These are phyloP conservation scores for Pomatostomus ruficeps DNA, from an alignment of 2,113 vertebrate genomes.

Conservation along the genomic window DNA sequence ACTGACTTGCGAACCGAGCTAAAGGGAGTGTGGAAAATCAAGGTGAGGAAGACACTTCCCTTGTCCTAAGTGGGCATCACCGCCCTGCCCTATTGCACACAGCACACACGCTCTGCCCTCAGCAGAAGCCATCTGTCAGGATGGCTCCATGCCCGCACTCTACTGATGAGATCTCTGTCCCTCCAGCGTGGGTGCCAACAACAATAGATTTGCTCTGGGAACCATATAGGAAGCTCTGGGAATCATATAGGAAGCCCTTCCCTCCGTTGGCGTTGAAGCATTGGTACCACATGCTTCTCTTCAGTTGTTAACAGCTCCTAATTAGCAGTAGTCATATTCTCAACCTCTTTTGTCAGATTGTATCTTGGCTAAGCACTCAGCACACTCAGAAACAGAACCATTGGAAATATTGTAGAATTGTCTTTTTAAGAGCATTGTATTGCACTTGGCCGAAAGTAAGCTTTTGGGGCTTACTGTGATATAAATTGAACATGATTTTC, in stretches of 20 bases:
- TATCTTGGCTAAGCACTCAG: slow-evolving; percentile 14
- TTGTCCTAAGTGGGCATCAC: background rate
- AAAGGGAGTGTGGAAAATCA: background rate
- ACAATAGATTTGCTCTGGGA: slow-evolving; percentile 10
- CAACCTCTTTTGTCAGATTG: slow-evolving; percentile 31
- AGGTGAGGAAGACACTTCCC: background rate
- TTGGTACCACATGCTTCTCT: slow-evolving; percentile 35
- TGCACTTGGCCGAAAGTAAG: background rate
- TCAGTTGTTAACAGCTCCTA: slow-evolving; percentile 63
- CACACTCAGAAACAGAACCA: slow-evolving; percentile 25
- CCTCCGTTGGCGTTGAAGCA: slow-evolving; percentile 24
- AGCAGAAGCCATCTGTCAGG: slow-evolving; percentile 61
- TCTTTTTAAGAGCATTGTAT: background rate
- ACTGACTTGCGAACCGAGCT: background rate
- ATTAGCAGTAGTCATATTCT: slow-evolving; percentile 60
- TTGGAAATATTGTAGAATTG: background rate
- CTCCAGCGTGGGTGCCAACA: slow-evolving; percentile 51
- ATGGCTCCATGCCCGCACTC: slow-evolving; percentile 54
- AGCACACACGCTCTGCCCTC: background rate
- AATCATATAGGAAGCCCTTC: slow-evolving; percentile 40
- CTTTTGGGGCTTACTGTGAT: background rate
- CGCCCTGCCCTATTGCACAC: background rate
- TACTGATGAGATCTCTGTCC: background rate
- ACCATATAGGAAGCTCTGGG: too few species aligned
- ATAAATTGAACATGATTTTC: background rate